phyloP scores from a whole-genome alignment of 1,140 invertebrate genomes.

The Eueides isabella region DNA sequence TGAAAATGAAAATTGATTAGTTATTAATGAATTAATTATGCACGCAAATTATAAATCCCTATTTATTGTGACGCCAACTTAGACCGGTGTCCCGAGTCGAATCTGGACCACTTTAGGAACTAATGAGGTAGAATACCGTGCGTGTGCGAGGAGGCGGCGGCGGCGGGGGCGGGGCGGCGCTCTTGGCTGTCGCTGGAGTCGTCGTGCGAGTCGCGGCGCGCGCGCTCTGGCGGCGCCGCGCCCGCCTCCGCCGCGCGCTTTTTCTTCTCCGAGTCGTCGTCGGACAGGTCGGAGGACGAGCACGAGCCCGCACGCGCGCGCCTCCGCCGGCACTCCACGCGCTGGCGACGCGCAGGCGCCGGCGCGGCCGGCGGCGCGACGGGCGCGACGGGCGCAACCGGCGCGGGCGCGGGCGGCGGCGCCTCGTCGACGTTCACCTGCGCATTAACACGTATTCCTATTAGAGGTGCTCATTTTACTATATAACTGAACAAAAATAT shows the following conservation, averaged over 20 bases:
- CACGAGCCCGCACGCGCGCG: constrained; percentile 91
- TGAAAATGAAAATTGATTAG: too few relatives aligned
- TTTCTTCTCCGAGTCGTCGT: constrained; percentile 92
- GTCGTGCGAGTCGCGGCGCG: constrained; percentile 89
- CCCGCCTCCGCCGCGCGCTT: constrained; percentile 88
- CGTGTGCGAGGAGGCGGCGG: constrained; percentile 44
- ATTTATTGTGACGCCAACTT: too few relatives aligned
- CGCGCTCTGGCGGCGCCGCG: constrained; percentile 82
- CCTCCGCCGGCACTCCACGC: constrained; percentile 79
- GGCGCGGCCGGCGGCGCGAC: constrained; percentile 57
- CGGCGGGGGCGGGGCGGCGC: constrained; percentile 81
- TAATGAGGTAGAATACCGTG: constrained; percentile 19
- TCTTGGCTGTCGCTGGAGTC: constrained; percentile 85
- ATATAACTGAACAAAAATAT: too few relatives aligned
- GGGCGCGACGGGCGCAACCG: constrained; percentile 39
- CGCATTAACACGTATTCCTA: constrained; percentile 1
- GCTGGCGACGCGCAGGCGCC: constrained; percentile 54
- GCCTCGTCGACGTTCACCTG: constrained; percentile 74
- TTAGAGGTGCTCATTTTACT: too few relatives aligned
- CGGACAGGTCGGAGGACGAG: constrained; percentile 94
- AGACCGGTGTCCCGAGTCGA: too few relatives aligned
- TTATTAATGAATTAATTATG: too few relatives aligned
- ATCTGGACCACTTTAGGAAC: too few relatives aligned
- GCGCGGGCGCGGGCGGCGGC: constrained; percentile 30
- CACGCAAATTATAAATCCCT: too few relatives aligned